Percentiles rank a stretch among this genome's conserved stretches.
Conservation (phyloP, 2,113 vertebrate genomes). For the Dicrurus megarhynchus region DNA sequence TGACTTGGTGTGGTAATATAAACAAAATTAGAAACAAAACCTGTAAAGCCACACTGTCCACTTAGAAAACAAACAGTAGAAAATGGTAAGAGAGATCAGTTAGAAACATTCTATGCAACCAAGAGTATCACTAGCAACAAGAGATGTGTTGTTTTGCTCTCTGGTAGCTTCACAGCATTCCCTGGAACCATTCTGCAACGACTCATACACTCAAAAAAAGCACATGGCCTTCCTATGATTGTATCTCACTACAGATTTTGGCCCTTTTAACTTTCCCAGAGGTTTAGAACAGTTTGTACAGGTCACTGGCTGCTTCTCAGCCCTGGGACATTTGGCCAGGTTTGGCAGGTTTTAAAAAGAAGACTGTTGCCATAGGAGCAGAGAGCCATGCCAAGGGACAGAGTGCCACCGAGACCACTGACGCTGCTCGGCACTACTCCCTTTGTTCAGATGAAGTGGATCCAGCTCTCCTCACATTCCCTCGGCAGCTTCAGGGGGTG, state of each 20-base stretch:
- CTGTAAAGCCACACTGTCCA: neutral
- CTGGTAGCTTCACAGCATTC: neutral
- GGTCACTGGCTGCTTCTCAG: neutral
- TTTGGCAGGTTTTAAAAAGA: neutral
- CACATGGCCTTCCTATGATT: neutral
- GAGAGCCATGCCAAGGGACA: neutral
- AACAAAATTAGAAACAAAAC: constrained; percentile 9
- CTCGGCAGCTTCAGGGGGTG: constrained; percentile 85
- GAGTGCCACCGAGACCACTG: neutral
- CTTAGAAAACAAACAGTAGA: neutral
- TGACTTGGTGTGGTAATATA: neutral
- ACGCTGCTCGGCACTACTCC: neutral
- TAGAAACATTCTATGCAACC: neutral
- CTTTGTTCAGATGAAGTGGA: constrained; percentile 86
- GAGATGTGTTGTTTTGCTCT: neutral
- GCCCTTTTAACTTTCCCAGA: neutral
- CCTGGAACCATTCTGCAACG: neutral
- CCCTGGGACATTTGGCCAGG: neutral
- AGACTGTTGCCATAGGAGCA: neutral
- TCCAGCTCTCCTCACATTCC: constrained; percentile 92
- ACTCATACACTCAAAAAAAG: neutral
- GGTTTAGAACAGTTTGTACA: neutral
- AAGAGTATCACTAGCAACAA: neutral
- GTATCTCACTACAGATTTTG: neutral
- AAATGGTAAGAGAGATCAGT: neutral